Conservation (phyloP, 2,797 vertebrate genomes). For the Syngnathus rostellatus region DNA sequence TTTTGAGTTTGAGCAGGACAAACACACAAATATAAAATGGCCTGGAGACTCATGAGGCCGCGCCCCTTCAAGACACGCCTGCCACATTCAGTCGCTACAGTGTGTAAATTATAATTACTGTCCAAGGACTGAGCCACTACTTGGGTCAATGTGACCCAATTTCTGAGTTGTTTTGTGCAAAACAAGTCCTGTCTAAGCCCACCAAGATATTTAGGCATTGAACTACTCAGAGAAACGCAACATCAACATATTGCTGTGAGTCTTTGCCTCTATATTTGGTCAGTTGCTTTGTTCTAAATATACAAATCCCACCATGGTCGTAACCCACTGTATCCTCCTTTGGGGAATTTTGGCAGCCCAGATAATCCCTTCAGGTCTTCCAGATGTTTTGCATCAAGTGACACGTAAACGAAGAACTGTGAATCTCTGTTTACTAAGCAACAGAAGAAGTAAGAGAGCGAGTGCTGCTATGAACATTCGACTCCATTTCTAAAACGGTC, state of each 20-base stretch:
- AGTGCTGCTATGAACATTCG: neutral
- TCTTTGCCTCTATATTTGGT: conserved; percentile 5
- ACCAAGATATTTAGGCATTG: too few relatives aligned
- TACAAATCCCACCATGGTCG: conserved; percentile 1
- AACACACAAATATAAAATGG: too few relatives aligned
- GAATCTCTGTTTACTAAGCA: neutral
- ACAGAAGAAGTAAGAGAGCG: neutral
- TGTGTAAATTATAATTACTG: too few relatives aligned
- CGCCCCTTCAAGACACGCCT: too few relatives aligned
- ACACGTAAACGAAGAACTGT: neutral
- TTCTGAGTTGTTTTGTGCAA: too few relatives aligned
- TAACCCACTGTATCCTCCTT: neutral
- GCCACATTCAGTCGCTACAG: too few relatives aligned
- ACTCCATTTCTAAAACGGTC: neutral
- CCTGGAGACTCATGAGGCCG: too few relatives aligned
- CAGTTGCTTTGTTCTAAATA: conserved; percentile 4
- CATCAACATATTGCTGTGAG: neutral
- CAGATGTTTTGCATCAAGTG: neutral
- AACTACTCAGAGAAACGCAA: neutral
- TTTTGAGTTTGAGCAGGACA: too few relatives aligned
- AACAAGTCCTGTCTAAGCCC: too few relatives aligned
- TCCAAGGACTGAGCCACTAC: too few relatives aligned
- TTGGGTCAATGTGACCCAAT: too few relatives aligned
- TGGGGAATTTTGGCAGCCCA: neutral
- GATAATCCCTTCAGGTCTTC: neutral